Base-by-base conservation (phyloP, 2,113 vertebrate genomes). In the Microcebus lehilahytsara region DNA sequence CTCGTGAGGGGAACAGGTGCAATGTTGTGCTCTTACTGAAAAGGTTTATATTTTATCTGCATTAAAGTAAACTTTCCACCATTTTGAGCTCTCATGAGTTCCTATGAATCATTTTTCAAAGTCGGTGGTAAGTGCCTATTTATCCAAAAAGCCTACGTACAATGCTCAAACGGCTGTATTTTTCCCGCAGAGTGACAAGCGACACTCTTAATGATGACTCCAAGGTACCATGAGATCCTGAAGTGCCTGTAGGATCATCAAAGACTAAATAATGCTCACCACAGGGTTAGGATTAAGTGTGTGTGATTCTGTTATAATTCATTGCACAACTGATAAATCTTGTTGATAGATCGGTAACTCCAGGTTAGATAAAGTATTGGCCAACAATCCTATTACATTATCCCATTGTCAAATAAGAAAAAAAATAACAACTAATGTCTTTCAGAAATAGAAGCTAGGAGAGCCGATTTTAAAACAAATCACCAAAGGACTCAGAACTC, bases 91-190 rank as follows among this genome's bases (percentile, higher is more conserved):
- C 87, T 90, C 87, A 64, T 79, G 66, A 46, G 42, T 66, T 92
- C 62, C n/a, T 66, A 49, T 62, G 71, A 72, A 42, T 93, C 91
- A 90, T 92, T 95, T 96, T 94, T 88, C 85, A 75, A 89, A 95
- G 89, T 96, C 81, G 19, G 25, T 25, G 67, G 12, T 12, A 3
- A 85, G 4, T 19, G 34, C 53, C 58, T 16, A 74, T 74, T 71
- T 91, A 94, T 80, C 74, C 62, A 0, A 11, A 11, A 87, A 74
- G 67, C 30, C 69, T 87, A 49, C 6, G 51, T 25, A 25, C 34
- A 49, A 19, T n/a, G 62, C 69, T 79, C 58, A 75, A 20, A 46
- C 46, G 79, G 58, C n/a, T 37, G 27, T 34, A 40, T 64, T 94
- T 89, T 79, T 64, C 80, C 74, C 60, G n/a, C 62, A 64, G 9